A percentile compares a stretch with the other conserved stretches of the same genome.
phyloP scores from a whole-genome alignment of 2,113 vertebrate species.

The Hyla sarda region DNA sequence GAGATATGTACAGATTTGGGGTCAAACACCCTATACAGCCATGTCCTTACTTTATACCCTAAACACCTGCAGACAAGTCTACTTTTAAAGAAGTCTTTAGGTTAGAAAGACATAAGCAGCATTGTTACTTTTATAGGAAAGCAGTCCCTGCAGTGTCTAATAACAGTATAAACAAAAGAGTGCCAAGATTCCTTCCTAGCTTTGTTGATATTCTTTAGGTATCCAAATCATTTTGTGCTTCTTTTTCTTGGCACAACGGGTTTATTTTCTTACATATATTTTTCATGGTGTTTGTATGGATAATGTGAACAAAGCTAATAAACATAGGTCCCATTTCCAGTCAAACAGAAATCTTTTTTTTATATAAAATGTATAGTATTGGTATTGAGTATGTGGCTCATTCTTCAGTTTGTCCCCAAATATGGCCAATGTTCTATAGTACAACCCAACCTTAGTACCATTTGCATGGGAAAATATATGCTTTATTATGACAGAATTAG shows the following conservation, averaged over 20 bases:
- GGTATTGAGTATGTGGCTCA: too few species aligned
- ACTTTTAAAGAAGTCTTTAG: background rate
- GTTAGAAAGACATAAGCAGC: background rate
- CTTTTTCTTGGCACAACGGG: background rate
- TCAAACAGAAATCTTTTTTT: background rate
- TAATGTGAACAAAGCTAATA: background rate
- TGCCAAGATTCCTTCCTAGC: background rate
- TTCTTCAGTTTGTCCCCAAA: too few species aligned
- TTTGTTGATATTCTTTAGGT: background rate
- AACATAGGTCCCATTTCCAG: background rate
- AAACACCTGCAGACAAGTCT: too few species aligned
- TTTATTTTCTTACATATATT: background rate
- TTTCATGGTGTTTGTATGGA: background rate
- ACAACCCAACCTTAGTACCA: too few species aligned
- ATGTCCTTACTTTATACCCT: too few species aligned
- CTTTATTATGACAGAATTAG: too few species aligned
- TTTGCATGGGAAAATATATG: too few species aligned
- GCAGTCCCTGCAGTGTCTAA: background rate
- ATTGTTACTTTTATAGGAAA: background rate
- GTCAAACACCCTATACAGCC: too few species aligned
- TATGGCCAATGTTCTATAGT: too few species aligned
- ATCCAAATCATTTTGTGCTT: background rate
- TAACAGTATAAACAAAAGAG: background rate
- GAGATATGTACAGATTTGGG: too few species aligned
- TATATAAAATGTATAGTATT: too few species aligned